A percentile compares a stretch with the other conserved stretches of the same genome.
These are phyloP conservation scores for Bombycilla garrulus DNA, from an alignment of 2,113 vertebrate genomes.

Conservation along the genomic window DNA sequence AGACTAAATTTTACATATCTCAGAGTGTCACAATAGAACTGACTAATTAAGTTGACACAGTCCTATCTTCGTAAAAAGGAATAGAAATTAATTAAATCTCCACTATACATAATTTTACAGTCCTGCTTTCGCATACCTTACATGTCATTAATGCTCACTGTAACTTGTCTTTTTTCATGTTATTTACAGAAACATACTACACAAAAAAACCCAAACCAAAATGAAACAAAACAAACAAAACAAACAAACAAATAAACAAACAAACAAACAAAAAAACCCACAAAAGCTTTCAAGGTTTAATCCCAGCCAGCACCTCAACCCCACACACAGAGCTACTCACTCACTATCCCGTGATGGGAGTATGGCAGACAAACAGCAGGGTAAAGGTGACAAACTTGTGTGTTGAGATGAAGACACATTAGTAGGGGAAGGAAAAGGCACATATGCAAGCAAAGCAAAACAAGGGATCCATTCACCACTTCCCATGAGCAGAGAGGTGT, in stretches of 20 bases:
- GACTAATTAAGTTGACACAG: neutral
- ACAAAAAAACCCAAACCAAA: too few relatives aligned
- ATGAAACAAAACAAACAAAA: too few relatives aligned
- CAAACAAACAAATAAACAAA: too few relatives aligned
- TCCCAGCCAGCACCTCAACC: neutral
- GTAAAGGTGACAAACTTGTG: neutral
- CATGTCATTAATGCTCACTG: neutral
- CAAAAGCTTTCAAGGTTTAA: neutral
- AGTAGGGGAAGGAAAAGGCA: neutral
- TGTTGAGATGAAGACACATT: neutral
- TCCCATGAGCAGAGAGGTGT: neutral
- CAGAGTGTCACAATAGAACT: neutral
- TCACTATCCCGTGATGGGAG: neutral
- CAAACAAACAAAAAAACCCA: rapidly evolving
- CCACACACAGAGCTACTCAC: neutral
- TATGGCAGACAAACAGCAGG: neutral
- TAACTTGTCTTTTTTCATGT: conserved; percentile 5
- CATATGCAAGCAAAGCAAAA: neutral
- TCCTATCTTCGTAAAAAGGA: neutral
- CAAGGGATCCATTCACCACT: neutral
- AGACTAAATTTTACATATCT: conserved; percentile 17
- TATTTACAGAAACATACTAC: neutral
- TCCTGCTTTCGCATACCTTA: conserved; percentile 1
- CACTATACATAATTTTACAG: neutral
- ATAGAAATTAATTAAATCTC: conserved; percentile 11